Base-by-base conservation (phyloP, 2,113 vertebrate species). In the Phyllopteryx taeniolatus region DNA sequence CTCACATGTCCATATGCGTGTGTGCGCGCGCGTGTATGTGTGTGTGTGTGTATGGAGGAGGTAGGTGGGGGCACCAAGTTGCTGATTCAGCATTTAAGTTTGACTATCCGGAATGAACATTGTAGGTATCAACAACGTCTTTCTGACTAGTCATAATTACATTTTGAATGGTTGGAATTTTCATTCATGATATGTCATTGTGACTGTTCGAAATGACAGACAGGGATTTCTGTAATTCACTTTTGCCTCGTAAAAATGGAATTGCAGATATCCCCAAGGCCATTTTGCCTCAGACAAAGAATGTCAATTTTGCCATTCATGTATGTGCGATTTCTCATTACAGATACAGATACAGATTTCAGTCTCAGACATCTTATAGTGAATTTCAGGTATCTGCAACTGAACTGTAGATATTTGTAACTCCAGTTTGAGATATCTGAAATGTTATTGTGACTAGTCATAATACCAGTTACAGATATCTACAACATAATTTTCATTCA, bases 1-100 rank as follows among this genome's bases (percentile, higher is more conserved):
- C 11, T 59, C 59, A 61, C 33, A 35, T 22, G 19, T n/a, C 4
- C 39, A n/a, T 35, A 11, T 59, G 9, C 43, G 67, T 62, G 44
- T 43, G 56, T 17, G 19, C 71, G 43, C n/a, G 71, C 22, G 43
- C 72, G 47, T 31, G 71, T 59, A 17, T 64, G 7, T 44, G 66
- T 60, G 42, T 49, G 72, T 47, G 4, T 4, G 17, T 67, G 20
- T 56, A 31, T 44, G 9, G 66, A 35, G 74, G 49, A 3, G 9
- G 39, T 59, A 54, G 49, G 57, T 54, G 8, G 27, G 49, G 67
- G 39, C 44, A 44, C 8, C 11, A 22, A 65, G 5, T 10, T 66
- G n/a, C n/a, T 9, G n/a, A 59, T 31, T 27, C 12, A 12, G 27
- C 56, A 59, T 59, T n/a, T 56, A 56, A 56, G 20, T 22, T 22